These are phyloP conservation scores for Cardiocondyla obscurior DNA, from an alignment of 1,140 invertebrate species.

Conservation along the genomic window DNA sequence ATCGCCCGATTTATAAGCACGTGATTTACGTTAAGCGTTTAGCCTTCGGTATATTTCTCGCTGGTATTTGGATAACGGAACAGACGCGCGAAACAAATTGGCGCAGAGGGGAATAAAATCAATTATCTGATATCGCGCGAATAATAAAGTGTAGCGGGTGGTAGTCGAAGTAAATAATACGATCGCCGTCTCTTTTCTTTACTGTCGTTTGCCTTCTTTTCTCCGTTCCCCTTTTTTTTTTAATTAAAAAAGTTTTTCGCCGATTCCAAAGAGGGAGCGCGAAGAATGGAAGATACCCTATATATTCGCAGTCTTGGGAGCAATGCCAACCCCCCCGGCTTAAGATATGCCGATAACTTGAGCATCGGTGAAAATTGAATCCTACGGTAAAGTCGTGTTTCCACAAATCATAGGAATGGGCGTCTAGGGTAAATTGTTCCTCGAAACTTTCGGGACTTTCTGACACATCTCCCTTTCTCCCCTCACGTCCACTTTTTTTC, in stretches of 20 bases:
- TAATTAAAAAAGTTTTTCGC: constrained; percentile 36
- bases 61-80: neutral
- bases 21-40: neutral
- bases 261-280: neutral
- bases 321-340: constrained; percentile 22
- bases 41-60: neutral
- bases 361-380: constrained; percentile 55
- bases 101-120: neutral
- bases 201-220: no score
- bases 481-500: neutral
- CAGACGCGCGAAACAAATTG: neutral
- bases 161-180: neutral
- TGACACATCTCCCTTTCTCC: constrained; percentile 7
- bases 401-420: constrained; percentile 48
- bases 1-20: constrained; percentile 5
- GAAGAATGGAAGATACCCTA: constrained; percentile 22
- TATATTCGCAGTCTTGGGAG: constrained; percentile 39
- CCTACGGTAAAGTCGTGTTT: constrained; percentile 51
- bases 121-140: neutral
- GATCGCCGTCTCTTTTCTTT: no score
- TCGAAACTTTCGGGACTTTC: constrained; percentile 26
- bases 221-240: neutral
- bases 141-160: neutral
- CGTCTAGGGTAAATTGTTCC: constrained; percentile 44
- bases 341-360: constrained; percentile 58